Conservation (phyloP, 2,797 vertebrate species). For the Antennarius maculatus region DNA sequence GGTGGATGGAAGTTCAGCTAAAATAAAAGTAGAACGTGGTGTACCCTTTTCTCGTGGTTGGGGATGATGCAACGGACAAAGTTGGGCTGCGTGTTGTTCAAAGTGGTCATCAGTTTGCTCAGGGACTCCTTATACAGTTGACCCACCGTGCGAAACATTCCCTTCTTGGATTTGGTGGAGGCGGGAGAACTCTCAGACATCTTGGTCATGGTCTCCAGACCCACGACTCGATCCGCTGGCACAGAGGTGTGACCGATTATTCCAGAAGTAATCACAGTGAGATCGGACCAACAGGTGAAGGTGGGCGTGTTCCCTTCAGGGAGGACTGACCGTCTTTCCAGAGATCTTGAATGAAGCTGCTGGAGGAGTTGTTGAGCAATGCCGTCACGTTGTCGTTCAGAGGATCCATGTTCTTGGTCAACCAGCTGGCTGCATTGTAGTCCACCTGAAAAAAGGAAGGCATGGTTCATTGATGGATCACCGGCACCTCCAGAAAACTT, state of each 20-base stretch:
- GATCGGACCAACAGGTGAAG: background rate
- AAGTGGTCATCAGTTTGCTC: slow-evolving; percentile 94
- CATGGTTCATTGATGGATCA: background rate
- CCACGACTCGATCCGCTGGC: slow-evolving; percentile 93
- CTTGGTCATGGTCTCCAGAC: slow-evolving; percentile 94
- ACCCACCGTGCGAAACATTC: slow-evolving; percentile 97
- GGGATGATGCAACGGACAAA: slow-evolving; percentile 98
- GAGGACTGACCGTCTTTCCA: slow-evolving; percentile 92
- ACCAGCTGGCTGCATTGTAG: slow-evolving; percentile 91
- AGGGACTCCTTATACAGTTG: slow-evolving; percentile 98
- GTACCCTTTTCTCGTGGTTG: slow-evolving; percentile 95
- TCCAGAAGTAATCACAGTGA: too few relatives aligned
- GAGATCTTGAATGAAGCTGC: slow-evolving; percentile 90
- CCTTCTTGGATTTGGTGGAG: slow-evolving; percentile 95
- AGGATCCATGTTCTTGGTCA: slow-evolving; percentile 98
- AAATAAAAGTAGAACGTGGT: background rate
- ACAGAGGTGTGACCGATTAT: background rate
- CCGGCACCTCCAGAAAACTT: too few relatives aligned
- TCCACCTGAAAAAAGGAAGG: slow-evolving; percentile 82
- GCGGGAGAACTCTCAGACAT: slow-evolving; percentile 94
- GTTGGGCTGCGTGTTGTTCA: slow-evolving; percentile 97
- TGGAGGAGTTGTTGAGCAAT: slow-evolving; percentile 92
- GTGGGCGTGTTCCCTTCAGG: background rate
- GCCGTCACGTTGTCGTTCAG: slow-evolving; percentile 94
- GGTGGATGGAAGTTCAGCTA: background rate